Conservation (phyloP, 1,140 invertebrate genomes). For the Thalassaphorura encarpata region DNA sequence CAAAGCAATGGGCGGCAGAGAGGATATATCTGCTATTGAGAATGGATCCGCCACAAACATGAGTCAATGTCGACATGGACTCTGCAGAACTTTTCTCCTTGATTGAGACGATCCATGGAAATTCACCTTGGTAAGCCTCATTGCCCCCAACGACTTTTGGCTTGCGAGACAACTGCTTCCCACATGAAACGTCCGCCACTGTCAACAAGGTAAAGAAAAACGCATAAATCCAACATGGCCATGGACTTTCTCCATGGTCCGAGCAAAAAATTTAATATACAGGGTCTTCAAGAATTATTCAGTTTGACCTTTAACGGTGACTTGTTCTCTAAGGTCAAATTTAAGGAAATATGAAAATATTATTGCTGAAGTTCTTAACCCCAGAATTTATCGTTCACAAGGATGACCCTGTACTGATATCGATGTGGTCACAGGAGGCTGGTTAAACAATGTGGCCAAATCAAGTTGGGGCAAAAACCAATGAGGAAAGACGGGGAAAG, state of each 20-base stretch:
- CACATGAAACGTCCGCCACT: conserved; percentile 15
- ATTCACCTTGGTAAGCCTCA: conserved; percentile 12
- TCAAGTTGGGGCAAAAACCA: not conserved
- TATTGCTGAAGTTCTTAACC: no score
- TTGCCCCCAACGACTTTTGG: conserved; percentile 14
- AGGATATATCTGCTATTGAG: conserved; percentile 8
- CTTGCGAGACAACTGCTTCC: conserved; percentile 10
- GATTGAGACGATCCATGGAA: conserved; percentile 18
- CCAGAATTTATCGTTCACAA: no score
- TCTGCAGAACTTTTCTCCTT: conserved; percentile 6
- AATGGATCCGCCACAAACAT: conserved; percentile 6
- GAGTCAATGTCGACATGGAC: not conserved
- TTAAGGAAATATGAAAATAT: not conserved
- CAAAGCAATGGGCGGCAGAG: conserved; percentile 15
- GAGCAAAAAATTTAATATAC: not conserved
- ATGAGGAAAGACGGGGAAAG: not conserved
- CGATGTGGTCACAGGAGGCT: not conserved
- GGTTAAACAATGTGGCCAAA: no score
- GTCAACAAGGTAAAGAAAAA: conserved; percentile 1
- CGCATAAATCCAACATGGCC: no score
- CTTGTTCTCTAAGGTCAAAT: not conserved
- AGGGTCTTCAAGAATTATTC: not conserved
- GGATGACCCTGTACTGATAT: no score
- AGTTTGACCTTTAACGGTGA: not conserved
- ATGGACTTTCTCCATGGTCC: no score